Conservation (phyloP, 2,797 vertebrate species). For the Chaenodraco wilsoni region DNA sequence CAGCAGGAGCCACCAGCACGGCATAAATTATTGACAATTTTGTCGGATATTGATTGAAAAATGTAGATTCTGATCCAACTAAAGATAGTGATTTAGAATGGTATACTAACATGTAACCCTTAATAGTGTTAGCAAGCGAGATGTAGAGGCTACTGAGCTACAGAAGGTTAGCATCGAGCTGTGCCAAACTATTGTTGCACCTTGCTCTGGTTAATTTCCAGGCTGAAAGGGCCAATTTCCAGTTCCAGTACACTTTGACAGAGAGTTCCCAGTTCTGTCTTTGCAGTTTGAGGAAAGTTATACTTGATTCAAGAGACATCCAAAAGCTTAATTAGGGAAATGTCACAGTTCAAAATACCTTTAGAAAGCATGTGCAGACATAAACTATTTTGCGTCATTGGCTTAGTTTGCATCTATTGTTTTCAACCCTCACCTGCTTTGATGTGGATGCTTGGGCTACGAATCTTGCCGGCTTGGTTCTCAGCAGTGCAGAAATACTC, state of each 20-base stretch:
- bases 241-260: conserved; percentile 1
- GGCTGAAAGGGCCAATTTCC: background rate
- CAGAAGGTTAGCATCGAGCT: background rate
- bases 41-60: background rate
- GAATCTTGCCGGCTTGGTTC: conserved; percentile 97
- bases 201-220: background rate
- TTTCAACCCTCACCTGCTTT: conserved; percentile 91
- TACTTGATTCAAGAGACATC: background rate
- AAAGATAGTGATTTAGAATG: background rate
- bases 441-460: conserved; percentile 96
- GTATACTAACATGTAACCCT: background rate
- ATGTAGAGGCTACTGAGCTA: background rate
- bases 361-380: background rate
- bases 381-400: background rate
- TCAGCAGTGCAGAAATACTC: conserved; percentile 99
- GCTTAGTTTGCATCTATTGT: background rate
- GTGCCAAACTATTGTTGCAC: background rate
- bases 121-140: background rate
- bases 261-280: background rate
- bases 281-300: background rate
- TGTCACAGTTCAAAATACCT: background rate
- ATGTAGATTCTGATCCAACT: background rate
- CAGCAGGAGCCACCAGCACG: background rate
- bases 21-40: background rate
- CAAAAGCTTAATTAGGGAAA: background rate